These are phyloP conservation scores for Orchesella flavescens DNA, from an alignment of 2,888 invertebrate species.

Conservation along the genomic window DNA sequence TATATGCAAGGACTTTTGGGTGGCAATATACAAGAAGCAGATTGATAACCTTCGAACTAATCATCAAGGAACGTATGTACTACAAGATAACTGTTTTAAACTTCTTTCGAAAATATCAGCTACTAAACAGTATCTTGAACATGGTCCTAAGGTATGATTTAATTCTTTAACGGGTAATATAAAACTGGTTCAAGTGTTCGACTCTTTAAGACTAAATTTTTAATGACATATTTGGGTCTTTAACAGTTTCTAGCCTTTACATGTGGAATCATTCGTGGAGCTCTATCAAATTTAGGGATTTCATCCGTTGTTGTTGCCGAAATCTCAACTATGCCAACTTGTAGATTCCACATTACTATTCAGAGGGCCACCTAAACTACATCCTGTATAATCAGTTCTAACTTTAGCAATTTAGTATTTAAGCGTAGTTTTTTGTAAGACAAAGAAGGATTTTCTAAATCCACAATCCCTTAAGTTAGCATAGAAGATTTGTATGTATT, in stretches of 20 bases:
- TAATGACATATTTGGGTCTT: slow-evolving; percentile 15
- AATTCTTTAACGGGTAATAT: not conserved
- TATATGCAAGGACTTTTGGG: slow-evolving; percentile 99
- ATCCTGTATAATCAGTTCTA: too few species aligned
- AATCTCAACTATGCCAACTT: slow-evolving; percentile 91
- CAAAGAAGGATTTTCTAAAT: too few species aligned
- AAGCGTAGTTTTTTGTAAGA: too few species aligned
- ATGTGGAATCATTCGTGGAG: slow-evolving; percentile 95
- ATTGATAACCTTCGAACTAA: slow-evolving; percentile 98
- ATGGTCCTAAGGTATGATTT: slow-evolving; percentile 84
- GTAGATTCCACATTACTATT: slow-evolving; percentile 93
- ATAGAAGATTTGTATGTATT: too few species aligned
- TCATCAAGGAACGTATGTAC: slow-evolving; percentile 97
- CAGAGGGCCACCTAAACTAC: slow-evolving; percentile 77
- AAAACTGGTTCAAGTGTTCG: too few species aligned
- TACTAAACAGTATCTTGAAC: slow-evolving; percentile 92
- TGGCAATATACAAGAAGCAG: slow-evolving; percentile 97
- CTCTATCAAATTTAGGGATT: slow-evolving; percentile 94
- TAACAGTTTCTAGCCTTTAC: slow-evolving; percentile 92
- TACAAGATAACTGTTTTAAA: slow-evolving; percentile 95
- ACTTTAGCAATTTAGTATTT: too few species aligned
- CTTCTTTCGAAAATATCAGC: slow-evolving; percentile 91
- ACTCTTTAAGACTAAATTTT: too few species aligned
- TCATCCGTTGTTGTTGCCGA: slow-evolving; percentile 96
- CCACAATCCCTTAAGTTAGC: too few species aligned